Base-by-base conservation (phyloP, 2,797 vertebrate genomes). In the Myotis findleyi region DNA sequence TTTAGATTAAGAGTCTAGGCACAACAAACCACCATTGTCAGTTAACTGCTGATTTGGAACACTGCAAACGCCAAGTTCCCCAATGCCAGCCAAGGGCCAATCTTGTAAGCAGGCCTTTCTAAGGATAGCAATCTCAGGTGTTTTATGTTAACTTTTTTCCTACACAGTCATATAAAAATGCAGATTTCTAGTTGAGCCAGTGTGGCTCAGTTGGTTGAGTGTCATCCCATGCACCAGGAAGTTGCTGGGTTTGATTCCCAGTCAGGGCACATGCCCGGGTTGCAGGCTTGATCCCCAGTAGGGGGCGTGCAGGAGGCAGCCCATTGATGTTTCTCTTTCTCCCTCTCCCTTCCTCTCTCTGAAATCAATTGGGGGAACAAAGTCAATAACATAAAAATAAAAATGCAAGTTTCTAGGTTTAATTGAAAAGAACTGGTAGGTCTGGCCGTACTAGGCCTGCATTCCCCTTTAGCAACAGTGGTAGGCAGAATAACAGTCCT, bases 401-500 rank as follows among this genome's bases (percentile, higher is more conserved):
- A 59, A 62, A 62, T 62, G 27, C 59, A 30, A 27, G 27, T 84
- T 36, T 89, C 73, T 81, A 76, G 72, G 25, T 68, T 81, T 69
- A 75, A 38, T 20, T 72, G 80, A 72, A 88, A 71, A 68, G n/a
- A 71, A 47, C 30, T 62, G 49, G 53, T 64, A 71, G 17, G 53
- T 79, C 59, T 87, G 51, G 59, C 80, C 36, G 16, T n/a, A 88
- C 41, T 2, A 57, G 79, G n/a, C 18, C 33, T 41, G 21, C 30
- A 71, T 86, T 79, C 53, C 33, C 75, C 82, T 51, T 85, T 93
- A 93, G 25, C 69, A 91, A 75, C n/a, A 47, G 10, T 47, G 14
- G 69, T 47, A 84, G 79, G 30, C 59, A 95, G 57, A 88, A 51
- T 57, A 62, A 73, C 9, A 49, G 3, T 11, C 12, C 62, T 41